phyloP scores from a whole-genome alignment of 1,140 invertebrate genomes.

The Halictus rubicundus region DNA sequence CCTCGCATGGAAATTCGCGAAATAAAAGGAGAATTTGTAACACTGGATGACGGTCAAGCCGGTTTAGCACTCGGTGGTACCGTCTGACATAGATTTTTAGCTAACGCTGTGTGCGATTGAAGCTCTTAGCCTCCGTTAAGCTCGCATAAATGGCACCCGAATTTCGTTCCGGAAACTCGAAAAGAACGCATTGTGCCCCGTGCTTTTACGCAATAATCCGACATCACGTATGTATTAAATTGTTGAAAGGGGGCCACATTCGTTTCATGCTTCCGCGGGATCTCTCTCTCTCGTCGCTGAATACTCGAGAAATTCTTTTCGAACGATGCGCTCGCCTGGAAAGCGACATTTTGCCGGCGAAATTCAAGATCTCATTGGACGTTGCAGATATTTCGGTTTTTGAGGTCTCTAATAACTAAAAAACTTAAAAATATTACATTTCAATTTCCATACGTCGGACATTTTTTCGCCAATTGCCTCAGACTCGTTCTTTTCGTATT shows the following conservation, averaged over 20 bases:
- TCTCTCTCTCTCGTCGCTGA: neutral
- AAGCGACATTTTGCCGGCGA: neutral
- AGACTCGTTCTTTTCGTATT: too few relatives aligned
- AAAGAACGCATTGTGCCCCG: neutral
- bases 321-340: neutral
- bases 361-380: neutral
- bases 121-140: neutral
- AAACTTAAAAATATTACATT: too few relatives aligned
- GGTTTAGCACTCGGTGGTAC: too few relatives aligned
- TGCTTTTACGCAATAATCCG: neutral
- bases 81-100: too few relatives aligned
- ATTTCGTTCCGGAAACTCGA: neutral
- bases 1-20: too few relatives aligned
- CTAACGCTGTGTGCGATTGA: too few relatives aligned
- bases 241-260: neutral
- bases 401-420: too few relatives aligned
- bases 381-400: too few relatives aligned
- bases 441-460: too few relatives aligned
- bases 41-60: too few relatives aligned
- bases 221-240: constrained; percentile 5
- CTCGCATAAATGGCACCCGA: neutral
- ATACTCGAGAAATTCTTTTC: neutral
- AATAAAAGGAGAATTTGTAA: too few relatives aligned
- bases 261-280: neutral
- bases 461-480: too few relatives aligned